These are phyloP conservation scores for Itoplectis maculator DNA, from an alignment of 2,888 invertebrate genomes.

Conservation along the genomic window DNA sequence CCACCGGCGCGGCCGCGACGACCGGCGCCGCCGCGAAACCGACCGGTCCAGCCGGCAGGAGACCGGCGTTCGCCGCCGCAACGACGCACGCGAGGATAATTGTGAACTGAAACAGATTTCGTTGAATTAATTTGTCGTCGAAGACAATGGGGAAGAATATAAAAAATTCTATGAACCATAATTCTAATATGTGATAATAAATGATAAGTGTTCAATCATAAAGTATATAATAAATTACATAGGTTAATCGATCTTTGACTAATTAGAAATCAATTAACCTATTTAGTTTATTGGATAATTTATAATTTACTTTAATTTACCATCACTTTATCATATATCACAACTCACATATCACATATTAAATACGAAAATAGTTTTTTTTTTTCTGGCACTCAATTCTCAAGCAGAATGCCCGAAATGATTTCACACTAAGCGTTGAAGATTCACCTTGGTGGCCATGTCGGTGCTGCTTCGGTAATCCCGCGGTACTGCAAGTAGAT, in stretches of 20 bases:
- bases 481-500: slow-evolving; percentile 53
- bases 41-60: slow-evolving; percentile 71
- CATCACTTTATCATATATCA: too few relatives aligned
- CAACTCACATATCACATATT: too few relatives aligned
- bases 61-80: slow-evolving; percentile 68
- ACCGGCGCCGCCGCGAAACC: slow-evolving; percentile 68
- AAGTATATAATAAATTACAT: too few relatives aligned
- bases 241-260: too few relatives aligned
- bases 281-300: too few relatives aligned
- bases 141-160: slow-evolving; percentile 18
- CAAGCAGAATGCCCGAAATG: background rate
- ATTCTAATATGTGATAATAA: too few relatives aligned
- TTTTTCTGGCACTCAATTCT: background rate
- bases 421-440: background rate
- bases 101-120: slow-evolving; percentile 66
- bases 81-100: slow-evolving; percentile 67
- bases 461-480: slow-evolving; percentile 65
- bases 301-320: too few relatives aligned
- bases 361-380: background rate
- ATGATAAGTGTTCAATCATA: too few relatives aligned
- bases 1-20: slow-evolving; percentile 45
- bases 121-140: background rate
- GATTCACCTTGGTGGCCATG: slow-evolving; percentile 72
- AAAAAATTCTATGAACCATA: too few relatives aligned
- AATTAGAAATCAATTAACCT: too few relatives aligned